phyloP scores from a whole-genome alignment of 2,113 vertebrate genomes.

The Etia nguti region DNA sequence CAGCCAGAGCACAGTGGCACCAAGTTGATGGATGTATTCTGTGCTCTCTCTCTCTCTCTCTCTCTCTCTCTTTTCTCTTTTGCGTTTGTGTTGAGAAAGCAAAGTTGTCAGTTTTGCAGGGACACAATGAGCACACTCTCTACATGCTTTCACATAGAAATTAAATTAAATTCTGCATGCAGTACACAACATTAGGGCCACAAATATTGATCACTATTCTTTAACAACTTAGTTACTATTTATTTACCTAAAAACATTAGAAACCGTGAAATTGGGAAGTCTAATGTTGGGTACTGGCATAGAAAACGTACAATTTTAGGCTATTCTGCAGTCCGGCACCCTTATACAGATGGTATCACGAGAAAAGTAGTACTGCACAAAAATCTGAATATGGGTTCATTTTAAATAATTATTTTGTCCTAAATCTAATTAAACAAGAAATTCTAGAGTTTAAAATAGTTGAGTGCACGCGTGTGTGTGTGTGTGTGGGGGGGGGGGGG shows the following conservation, averaged over 20 bases:
- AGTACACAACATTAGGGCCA: neutral
- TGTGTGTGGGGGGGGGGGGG: neutral
- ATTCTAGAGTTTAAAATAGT: neutral
- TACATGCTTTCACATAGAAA: neutral
- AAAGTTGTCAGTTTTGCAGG: neutral
- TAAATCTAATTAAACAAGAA: neutral
- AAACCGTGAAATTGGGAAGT: neutral
- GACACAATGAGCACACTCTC: neutral
- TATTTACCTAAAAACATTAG: neutral
- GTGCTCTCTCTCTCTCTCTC: neutral
- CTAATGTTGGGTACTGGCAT: neutral
- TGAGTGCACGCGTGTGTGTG: neutral
- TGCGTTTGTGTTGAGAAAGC: neutral
- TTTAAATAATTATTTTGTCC: neutral
- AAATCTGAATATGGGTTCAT: neutral
- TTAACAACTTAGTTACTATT: neutral
- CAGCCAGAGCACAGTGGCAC: slow-evolving; percentile 41
- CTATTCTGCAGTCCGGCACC: neutral
- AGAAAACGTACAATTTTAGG: neutral
- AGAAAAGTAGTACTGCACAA: neutral
- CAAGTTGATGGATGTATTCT: slow-evolving; percentile 42
- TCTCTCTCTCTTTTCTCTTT: neutral
- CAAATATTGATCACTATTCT: neutral
- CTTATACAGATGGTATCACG: neutral
- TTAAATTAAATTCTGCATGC: neutral